phyloP scores from a whole-genome alignment of 92 coral and sea anemone genomes.

The Porites cylindrica region DNA sequence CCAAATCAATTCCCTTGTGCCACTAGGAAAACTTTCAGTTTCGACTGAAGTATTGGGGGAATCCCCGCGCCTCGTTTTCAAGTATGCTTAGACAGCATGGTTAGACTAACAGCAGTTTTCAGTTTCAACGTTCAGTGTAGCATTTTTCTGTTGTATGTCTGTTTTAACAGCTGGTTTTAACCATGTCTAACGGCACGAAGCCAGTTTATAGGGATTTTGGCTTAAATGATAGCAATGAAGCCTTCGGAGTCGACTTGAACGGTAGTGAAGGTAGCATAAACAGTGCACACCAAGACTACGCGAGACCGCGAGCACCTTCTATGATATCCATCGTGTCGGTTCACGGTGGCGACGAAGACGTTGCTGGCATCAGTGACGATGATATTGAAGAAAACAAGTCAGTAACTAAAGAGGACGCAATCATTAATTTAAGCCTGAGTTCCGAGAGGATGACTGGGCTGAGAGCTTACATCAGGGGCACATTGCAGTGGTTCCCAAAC shows the following conservation, averaged over 20 bases:
- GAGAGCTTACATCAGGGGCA: constrained; percentile 40
- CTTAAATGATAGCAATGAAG: background rate
- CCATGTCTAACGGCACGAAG: constrained; percentile 9
- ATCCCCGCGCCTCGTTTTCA: constrained; percentile 11
- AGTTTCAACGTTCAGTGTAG: too few relatives aligned
- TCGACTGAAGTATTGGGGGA: background rate
- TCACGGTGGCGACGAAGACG: constrained; percentile 17
- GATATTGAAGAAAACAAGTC: background rate
- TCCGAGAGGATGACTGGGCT: constrained; percentile 4
- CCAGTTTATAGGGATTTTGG: background rate
- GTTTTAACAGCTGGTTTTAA: background rate
- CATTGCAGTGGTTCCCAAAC: constrained; percentile 66
- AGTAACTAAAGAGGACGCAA: too few relatives aligned
- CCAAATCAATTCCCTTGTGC: too few relatives aligned
- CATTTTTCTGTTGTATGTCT: too few relatives aligned
- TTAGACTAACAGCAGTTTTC: too few relatives aligned
- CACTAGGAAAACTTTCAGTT: too few relatives aligned
- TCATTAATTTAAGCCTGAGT: too few relatives aligned
- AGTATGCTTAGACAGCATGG: background rate
- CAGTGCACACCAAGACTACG: background rate
- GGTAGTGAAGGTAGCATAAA: background rate
- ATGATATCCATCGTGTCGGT: constrained; percentile 54
- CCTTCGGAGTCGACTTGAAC: background rate
- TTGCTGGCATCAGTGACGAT: constrained; percentile 22
- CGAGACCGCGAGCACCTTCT: constrained; percentile 25